These are phyloP conservation scores for Synchiropus splendidus DNA, from an alignment of 2,113 vertebrate species.

Conservation along the genomic window DNA sequence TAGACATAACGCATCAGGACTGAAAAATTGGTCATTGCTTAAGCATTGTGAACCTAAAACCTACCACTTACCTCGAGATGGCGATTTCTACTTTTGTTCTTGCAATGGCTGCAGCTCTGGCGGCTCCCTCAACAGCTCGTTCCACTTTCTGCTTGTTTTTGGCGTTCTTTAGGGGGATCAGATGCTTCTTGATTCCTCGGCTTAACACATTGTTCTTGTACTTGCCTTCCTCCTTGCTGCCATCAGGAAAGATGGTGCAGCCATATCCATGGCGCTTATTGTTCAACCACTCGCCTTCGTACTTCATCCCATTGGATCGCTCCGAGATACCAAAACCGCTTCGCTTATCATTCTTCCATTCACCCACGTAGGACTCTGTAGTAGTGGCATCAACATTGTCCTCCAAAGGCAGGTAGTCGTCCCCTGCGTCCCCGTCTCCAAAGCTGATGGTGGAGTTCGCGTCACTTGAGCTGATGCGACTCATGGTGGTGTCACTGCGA, in stretches of 20 bases:
- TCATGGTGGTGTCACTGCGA: constrained; percentile 86
- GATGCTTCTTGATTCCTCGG: constrained; percentile 85
- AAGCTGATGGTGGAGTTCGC: constrained; percentile 92
- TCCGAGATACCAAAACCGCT: constrained; percentile 88
- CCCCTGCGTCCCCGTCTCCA: constrained; percentile 75
- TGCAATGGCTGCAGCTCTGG: constrained; percentile 84
- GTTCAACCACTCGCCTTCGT: constrained; percentile 89
- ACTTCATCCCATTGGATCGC: constrained; percentile 93
- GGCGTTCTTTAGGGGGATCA: constrained; percentile 86
- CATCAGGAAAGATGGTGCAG: constrained; percentile 87
- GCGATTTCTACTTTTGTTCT: constrained; percentile 96
- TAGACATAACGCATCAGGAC: too few species aligned
- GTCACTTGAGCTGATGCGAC: constrained; percentile 91
- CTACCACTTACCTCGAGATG: constrained; percentile 84
- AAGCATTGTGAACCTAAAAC: too few species aligned
- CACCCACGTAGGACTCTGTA: constrained; percentile 89
- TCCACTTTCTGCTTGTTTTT: constrained; percentile 96
- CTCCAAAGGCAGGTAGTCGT: constrained; percentile 77
- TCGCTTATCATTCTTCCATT: constrained; percentile 95
- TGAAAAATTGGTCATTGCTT: too few species aligned
- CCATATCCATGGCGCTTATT: constrained; percentile 92
- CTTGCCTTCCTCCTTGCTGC: constrained; percentile 89
- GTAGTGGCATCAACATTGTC: constrained; percentile 93
- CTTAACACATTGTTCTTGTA: constrained; percentile 93
- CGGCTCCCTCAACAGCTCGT: constrained; percentile 83